Percentiles rank a stretch among this genome's conserved stretches.
Conservation (phyloP, 2,113 vertebrate genomes). For the Pseudolaguvia tuberculata region DNA sequence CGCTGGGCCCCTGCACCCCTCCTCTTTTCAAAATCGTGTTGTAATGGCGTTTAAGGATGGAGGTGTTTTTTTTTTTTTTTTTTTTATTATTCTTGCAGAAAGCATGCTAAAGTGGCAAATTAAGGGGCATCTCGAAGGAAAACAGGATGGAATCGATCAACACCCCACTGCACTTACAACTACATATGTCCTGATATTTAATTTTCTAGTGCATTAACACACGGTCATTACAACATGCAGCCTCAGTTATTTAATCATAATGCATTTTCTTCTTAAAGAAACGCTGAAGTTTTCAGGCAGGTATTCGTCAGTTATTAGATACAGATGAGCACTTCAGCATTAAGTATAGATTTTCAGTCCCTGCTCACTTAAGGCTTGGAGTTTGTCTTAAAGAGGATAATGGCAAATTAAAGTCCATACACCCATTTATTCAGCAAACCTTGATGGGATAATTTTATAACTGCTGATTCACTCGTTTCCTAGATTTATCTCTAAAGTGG, state of each 20-base stretch:
- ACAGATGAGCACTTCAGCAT: slow-evolving; percentile 79
- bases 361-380: slow-evolving; percentile 76
- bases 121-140: slow-evolving; percentile 76
- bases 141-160: slow-evolving; percentile 77
- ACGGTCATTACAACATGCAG: slow-evolving; percentile 76
- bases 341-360: slow-evolving; percentile 80
- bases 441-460: slow-evolving; percentile 81
- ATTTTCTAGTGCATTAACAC: slow-evolving; percentile 81
- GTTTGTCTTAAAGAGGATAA: slow-evolving; percentile 80
- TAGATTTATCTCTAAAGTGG: slow-evolving; percentile 74
- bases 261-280: slow-evolving; percentile 78
- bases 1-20: slow-evolving; percentile 24
- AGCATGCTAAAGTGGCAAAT: slow-evolving; percentile 72
- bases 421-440: slow-evolving; percentile 76
- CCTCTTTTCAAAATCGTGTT: slow-evolving; percentile 69
- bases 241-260: slow-evolving; percentile 75
- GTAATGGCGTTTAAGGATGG: slow-evolving; percentile 69
- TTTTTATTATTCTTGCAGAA: slow-evolving; percentile 61
- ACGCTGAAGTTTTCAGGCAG: slow-evolving; percentile 75
- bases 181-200: slow-evolving; percentile 77
- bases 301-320: slow-evolving; percentile 79
- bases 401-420: slow-evolving; percentile 81
- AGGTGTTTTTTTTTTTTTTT: slow-evolving; percentile 48
- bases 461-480: slow-evolving; percentile 77
- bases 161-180: slow-evolving; percentile 72